phyloP scores from a whole-genome alignment of 2,797 vertebrate genomes.

The Coluber constrictor region DNA sequence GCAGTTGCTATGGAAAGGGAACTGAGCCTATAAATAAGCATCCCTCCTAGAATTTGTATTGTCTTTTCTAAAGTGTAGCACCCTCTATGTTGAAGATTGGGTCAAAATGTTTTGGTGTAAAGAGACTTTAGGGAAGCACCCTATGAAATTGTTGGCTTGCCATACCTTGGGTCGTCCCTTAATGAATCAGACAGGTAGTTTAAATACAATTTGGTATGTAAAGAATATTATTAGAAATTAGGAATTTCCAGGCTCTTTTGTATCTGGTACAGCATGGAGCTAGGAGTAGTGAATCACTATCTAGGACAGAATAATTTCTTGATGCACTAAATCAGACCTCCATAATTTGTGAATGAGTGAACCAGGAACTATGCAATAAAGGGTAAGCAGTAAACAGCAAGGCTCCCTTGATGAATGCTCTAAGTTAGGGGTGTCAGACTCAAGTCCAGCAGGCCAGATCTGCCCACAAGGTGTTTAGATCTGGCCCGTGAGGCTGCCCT shows the following conservation, averaged over 20 bases:
- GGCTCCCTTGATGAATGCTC: not conserved
- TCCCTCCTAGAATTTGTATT: constrained; percentile 41
- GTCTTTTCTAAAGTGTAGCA: constrained; percentile 45
- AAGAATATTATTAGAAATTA: not conserved
- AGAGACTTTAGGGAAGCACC: not conserved
- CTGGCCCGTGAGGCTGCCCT: no score
- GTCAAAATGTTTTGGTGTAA: not conserved
- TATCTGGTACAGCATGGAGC: not conserved
- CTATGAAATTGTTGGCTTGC: not conserved
- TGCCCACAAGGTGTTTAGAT: no score
- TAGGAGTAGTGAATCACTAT: not conserved
- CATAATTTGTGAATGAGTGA: not conserved
- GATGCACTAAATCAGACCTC: not conserved
- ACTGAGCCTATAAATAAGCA: constrained; percentile 55
- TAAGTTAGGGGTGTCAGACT: not conserved
- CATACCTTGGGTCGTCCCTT: not conserved
- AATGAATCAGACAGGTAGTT: not conserved
- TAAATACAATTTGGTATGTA: not conserved
- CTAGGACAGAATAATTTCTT: not conserved
- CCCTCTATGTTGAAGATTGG: constrained; percentile 41
- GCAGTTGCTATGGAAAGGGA: constrained; percentile 64
- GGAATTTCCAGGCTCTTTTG: not conserved
- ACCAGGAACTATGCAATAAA: not conserved
- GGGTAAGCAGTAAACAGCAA: not conserved
- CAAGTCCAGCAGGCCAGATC: no score